Conservation (phyloP, 2,113 vertebrate species). For the Eira barbara region DNA sequence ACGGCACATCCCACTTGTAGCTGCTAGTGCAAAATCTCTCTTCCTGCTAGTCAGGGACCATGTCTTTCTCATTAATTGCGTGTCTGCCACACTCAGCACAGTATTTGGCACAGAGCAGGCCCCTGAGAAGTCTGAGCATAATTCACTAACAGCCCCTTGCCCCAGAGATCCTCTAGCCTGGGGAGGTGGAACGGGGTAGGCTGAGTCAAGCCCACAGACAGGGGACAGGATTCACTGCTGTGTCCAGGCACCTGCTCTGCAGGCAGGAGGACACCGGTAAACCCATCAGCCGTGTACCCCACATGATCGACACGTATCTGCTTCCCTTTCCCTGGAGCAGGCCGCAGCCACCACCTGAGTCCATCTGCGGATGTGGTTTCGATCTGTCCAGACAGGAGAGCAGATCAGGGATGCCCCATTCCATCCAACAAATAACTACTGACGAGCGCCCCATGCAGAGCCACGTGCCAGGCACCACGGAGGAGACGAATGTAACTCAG, state of each 20-base stretch:
- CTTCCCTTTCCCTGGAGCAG: background rate
- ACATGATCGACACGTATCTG: fast-evolving
- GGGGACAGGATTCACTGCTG: background rate
- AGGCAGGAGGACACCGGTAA: background rate
- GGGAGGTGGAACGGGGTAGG: too few relatives aligned
- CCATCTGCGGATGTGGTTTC: background rate
- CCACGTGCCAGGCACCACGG: background rate
- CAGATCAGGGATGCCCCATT: background rate
- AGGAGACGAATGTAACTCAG: background rate
- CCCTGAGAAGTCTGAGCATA: background rate
- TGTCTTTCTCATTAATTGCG: background rate
- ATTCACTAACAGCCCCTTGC: background rate
- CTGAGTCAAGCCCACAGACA: background rate
- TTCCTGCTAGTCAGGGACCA: background rate
- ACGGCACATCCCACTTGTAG: background rate
- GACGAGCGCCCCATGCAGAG: background rate
- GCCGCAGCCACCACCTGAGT: background rate
- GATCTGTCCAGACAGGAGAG: background rate
- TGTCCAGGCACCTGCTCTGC: background rate
- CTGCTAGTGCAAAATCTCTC: background rate
- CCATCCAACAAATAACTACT: background rate
- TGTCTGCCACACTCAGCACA: background rate
- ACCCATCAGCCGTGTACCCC: fast-evolving
- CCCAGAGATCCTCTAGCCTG: background rate
- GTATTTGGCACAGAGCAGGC: background rate